Evolutionary conservation across 2,888 invertebrate species (phyloP), one percentile per base, ranked within the genome.

Genomic region (Parelbella ahira): DNA sequence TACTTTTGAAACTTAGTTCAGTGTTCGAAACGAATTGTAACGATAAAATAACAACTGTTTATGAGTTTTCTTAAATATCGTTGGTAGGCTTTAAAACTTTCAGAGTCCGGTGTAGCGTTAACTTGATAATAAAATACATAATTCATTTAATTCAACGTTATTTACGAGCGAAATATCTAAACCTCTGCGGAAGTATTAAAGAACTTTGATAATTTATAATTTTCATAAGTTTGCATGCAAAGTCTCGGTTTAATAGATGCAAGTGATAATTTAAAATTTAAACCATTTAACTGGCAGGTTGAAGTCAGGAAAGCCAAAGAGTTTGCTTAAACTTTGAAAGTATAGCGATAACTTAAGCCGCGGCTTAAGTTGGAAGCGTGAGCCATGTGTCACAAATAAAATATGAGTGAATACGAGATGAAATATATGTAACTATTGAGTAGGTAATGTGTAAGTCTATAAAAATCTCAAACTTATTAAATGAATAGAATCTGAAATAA

Each of bases 301-400:
- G 56, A 63, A 65, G 65, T 63, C 53, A 60, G 60, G 56, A 53
- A 57, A 68, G 67, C 62, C 61, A 58, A 66, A 68, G 68, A 72
- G 67, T 71, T 71, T 51, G 56, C 56, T 54, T 53, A 51, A 73
- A 76, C 66, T 77, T 72, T 62, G 60, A 53, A 73, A 76, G 71
- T 68, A 71, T 57, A 65, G 65, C 68, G 67, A 73, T 76, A 75
- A 70, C 63, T 71, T 68, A 63, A 30, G 30, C 48, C 39, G 23
- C 53, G 60, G 59, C 47, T 1, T 43, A 69, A 64, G 50, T 21
- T 3, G 53, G n/a, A 37, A 45, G 46, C 18, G 3, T 9, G 5
- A 42, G 15, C 4, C 15, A 15, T 3, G 15, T 15, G 15, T 15
- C 15, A 15, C 4, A 15, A 15, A 4, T 15, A 15, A 15, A 15